Base-by-base conservation (phyloP, 1,140 invertebrate genomes). In the Drosophila elegans region DNA sequence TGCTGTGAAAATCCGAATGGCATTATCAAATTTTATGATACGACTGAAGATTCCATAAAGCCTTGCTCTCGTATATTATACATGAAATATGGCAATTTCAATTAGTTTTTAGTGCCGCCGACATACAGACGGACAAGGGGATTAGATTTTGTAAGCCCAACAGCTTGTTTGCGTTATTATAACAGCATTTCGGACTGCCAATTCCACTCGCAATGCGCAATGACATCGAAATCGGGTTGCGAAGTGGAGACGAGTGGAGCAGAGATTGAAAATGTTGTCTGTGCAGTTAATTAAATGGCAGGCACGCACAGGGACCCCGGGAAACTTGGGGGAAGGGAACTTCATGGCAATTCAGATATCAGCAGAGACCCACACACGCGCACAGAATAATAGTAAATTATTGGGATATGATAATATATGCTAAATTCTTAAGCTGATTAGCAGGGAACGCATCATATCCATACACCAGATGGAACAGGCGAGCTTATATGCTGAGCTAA, bases 221-320 rank as follows among this genome's bases (percentile, higher is more conserved):
- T 32, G 46, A 54, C 46, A 51, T 56, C 39, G 34, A 11, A 46
- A 46, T 39, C 52, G 55, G 44, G 56, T 38, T 48, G 56, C 34
- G 44, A 48, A 56, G n/a, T 25, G 44, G 42, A 36, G 21, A 48
- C 21, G 32, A 38, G 52, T 44, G 36, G 44, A 54, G 64, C 67
- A 25, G 64, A 56, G 67, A 73, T 73, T 66, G 78, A 61, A 57
- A 82, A 74, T 78, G 74, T 63, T 83, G 44, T 59, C 63, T 84
- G 64, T 69, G 55, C 66, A 77, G 77, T 85, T 84, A 85, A 84
- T 84, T 84, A 84, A 84, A 86, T 85, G 74, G 60, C 56, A 77
- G 73, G 67, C 77, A 84, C 73, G 73, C 73, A 77, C 81, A 67
- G 38, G 57, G 60, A 29, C 16, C 36, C n/a, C 13, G 74, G 25